Evolutionary conservation across 1,140 invertebrate species (phyloP).

Genomic region (Brachionus rotundiformis): DNA sequence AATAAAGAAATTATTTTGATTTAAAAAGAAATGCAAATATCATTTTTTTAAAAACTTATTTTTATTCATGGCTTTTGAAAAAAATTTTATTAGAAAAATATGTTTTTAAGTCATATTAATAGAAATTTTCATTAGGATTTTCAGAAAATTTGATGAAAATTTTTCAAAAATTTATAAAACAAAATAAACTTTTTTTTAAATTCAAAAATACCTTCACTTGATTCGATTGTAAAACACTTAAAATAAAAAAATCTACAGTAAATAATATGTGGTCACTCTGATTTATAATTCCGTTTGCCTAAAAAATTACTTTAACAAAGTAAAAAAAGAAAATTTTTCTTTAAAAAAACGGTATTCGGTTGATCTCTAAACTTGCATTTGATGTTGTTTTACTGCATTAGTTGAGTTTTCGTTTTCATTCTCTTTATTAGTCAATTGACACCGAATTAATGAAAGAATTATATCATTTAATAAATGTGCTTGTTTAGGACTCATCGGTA

Average conservation of each 20-base stretch:
- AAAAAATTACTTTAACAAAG: constrained; percentile 17
- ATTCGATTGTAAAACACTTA: background rate
- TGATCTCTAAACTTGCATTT: background rate
- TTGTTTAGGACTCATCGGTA: constrained; percentile 6
- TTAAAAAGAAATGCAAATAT: too few species aligned
- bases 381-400: background rate
- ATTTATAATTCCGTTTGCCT: background rate
- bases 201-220: background rate
- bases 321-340: background rate
- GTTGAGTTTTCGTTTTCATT: background rate
- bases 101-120: constrained; percentile 6
- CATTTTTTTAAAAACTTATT: too few species aligned
- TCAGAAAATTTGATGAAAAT: background rate
- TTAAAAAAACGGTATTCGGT: background rate
- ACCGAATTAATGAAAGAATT: background rate
- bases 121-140: background rate
- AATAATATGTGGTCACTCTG: background rate
- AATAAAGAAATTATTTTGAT: too few species aligned
- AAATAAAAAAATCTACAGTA: background rate
- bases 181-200: background rate
- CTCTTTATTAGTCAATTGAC: background rate
- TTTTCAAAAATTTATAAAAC: constrained; percentile 4
- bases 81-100: background rate
- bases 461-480: constrained; percentile 5
- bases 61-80: background rate